Conservation (phyloP, 2,888 invertebrate species). For the Meliscaeva auricollis region DNA sequence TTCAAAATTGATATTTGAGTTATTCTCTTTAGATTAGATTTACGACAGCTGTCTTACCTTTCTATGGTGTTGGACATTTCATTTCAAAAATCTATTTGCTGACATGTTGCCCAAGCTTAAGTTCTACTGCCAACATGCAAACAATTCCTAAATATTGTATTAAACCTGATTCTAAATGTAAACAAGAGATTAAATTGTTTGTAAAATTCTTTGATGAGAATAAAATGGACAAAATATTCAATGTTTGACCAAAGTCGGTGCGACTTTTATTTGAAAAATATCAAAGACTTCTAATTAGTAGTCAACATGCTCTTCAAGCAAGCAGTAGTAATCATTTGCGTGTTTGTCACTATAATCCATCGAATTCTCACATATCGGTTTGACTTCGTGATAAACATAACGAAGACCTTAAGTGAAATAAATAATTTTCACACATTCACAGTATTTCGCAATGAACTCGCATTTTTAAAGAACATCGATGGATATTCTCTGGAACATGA, state of each 20-base stretch:
- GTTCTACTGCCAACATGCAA: not conserved
- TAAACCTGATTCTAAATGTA: conserved; percentile 4
- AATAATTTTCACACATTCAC: conserved; percentile 42
- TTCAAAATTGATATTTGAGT: too few relatives aligned
- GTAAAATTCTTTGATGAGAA: not conserved
- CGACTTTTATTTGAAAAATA: not conserved
- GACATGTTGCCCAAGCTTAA: conserved; percentile 19
- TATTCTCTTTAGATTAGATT: too few relatives aligned
- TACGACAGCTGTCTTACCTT: not conserved
- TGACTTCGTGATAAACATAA: conserved; percentile 56
- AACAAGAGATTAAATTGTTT: conserved; percentile 16
- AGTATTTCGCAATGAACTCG: conserved; percentile 42
- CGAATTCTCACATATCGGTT: conserved; percentile 36
- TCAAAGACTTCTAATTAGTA: conserved; percentile 3
- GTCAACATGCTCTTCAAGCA: conserved; percentile 1
- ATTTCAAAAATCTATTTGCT: not conserved
- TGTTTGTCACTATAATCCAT: not conserved
- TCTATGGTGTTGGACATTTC: not conserved
- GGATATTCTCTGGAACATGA: conserved; percentile 34
- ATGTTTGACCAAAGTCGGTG: not conserved
- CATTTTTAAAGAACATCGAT: not conserved
- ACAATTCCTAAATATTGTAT: conserved; percentile 10
- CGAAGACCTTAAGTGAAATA: conserved; percentile 6
- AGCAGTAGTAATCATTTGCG: conserved; percentile 2
- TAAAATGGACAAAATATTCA: conserved; percentile 1